Conservation (phyloP, 1,140 invertebrate species). For the Xylocopa sonorina region DNA sequence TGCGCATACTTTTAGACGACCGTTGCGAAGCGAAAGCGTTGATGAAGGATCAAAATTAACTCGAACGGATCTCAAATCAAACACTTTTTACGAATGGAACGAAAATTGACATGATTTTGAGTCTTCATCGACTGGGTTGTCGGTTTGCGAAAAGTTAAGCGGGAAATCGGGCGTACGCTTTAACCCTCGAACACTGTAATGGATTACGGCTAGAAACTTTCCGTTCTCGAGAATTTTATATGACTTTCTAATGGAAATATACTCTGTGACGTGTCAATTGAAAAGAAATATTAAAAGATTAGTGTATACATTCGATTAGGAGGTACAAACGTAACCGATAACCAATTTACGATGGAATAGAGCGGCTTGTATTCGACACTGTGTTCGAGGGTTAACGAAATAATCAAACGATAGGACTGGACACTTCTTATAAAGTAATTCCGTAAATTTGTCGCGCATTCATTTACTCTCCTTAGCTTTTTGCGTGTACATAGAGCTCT, state of each 20-base stretch:
- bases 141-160: not conserved
- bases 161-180: too few relatives aligned
- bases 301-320: too few relatives aligned
- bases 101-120: not conserved
- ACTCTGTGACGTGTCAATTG: too few relatives aligned
- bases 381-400: too few relatives aligned
- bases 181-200: too few relatives aligned
- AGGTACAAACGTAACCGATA: too few relatives aligned
- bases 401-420: conserved; percentile 31
- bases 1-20: conserved; percentile 44
- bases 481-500: conserved; percentile 31
- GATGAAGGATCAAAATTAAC: not conserved
- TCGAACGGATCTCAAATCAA: not conserved
- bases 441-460: not conserved
- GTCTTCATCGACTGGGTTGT: not conserved
- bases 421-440: conserved; percentile 22
- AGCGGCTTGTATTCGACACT: too few relatives aligned
- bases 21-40: conserved; percentile 32
- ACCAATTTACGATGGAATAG: too few relatives aligned
- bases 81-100: not conserved
- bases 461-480: conserved; percentile 5
- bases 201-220: too few relatives aligned
- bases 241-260: too few relatives aligned
- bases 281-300: too few relatives aligned
- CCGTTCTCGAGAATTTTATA: too few relatives aligned